A percentile compares a stretch with the other conserved stretches of the same genome.
Conservation (phyloP, 2,888 invertebrate genomes). For the Caenorhabditis japonica region DNA sequence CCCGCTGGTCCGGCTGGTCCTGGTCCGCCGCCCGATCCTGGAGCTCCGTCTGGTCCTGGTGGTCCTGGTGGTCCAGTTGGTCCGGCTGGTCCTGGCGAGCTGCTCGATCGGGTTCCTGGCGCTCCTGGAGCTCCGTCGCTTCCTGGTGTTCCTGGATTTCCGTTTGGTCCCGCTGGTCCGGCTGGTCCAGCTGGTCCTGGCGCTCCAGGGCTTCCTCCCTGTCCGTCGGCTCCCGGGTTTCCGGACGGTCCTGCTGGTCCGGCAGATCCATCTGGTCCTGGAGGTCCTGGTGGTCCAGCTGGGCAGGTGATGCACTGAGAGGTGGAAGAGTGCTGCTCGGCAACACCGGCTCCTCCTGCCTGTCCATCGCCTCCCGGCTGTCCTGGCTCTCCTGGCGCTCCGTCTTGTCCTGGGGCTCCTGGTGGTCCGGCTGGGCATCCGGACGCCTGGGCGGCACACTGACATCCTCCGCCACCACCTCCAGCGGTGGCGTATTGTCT, state of each 20-base stretch:
- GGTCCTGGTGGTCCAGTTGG: slow-evolving; percentile 60
- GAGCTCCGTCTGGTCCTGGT: slow-evolving; percentile 56
- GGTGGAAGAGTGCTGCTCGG: slow-evolving; percentile 27
- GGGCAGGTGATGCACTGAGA: slow-evolving; percentile 59
- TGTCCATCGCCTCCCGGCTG: slow-evolving; percentile 41
- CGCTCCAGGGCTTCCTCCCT: slow-evolving; percentile 38
- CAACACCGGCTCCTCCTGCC: slow-evolving; percentile 43
- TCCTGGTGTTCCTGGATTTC: slow-evolving; percentile 55
- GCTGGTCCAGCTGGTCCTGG: slow-evolving; percentile 57
- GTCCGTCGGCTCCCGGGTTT: slow-evolving; percentile 52
- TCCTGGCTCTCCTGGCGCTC: slow-evolving; percentile 53
- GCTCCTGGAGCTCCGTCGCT: slow-evolving; percentile 53
- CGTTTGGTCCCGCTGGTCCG: slow-evolving; percentile 52
- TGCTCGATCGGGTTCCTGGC: slow-evolving; percentile 53
- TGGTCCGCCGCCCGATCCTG: slow-evolving; percentile 57
- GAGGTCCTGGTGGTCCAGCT: slow-evolving; percentile 58
- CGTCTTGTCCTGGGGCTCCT: slow-evolving; percentile 56
- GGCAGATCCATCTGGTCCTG: slow-evolving; percentile 54
- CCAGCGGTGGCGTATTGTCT: slow-evolving; percentile 48
- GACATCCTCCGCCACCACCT: slow-evolving; percentile 52
- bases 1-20: slow-evolving; percentile 60
- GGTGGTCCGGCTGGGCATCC: slow-evolving; percentile 63
- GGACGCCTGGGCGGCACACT: slow-evolving; percentile 54
- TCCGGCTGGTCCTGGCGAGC: slow-evolving; percentile 60
- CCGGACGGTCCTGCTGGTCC: slow-evolving; percentile 59